A percentile compares a stretch with the other conserved stretches of the same genome.
phyloP scores from a whole-genome alignment of 2,797 vertebrate genomes.

The Dendrocincla tyrannina region DNA sequence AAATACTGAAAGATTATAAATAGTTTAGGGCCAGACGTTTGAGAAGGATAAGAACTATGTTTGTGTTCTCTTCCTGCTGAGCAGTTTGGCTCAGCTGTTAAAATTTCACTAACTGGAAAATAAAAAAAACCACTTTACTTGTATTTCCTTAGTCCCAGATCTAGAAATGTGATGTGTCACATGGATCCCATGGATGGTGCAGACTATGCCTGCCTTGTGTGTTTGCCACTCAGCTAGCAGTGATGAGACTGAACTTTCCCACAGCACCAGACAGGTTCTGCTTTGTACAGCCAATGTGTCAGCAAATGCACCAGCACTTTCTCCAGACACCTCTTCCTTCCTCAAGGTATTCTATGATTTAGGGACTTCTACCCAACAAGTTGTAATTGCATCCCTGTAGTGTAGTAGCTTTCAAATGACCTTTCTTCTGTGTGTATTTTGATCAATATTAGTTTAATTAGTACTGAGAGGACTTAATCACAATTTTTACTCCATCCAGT shows the following conservation, averaged over 20 bases:
- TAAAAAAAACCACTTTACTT: neutral
- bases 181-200: neutral
- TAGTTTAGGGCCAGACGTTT: neutral
- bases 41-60: neutral
- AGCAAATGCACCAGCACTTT: neutral
- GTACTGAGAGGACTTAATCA: neutral
- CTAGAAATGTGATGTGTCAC: neutral
- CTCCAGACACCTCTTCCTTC: neutral
- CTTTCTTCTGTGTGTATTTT: neutral
- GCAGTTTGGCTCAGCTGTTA: constrained; percentile 3
- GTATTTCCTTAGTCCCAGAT: neutral
- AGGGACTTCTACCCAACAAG: neutral
- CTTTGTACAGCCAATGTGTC: neutral
- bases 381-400: neutral
- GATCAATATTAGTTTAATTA: neutral
- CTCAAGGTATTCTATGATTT: neutral
- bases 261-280: neutral
- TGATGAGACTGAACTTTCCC: neutral
- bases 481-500: neutral
- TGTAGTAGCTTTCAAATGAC: neutral
- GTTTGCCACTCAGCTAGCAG: neutral
- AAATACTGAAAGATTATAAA: constrained; percentile 11
- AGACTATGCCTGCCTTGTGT: no score
- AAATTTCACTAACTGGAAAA: neutral
- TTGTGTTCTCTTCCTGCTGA: neutral